Percentiles rank a stretch among this genome's conserved stretches.
phyloP scores from a whole-genome alignment of 2,888 invertebrate species.

The Drosophila neutralis region DNA sequence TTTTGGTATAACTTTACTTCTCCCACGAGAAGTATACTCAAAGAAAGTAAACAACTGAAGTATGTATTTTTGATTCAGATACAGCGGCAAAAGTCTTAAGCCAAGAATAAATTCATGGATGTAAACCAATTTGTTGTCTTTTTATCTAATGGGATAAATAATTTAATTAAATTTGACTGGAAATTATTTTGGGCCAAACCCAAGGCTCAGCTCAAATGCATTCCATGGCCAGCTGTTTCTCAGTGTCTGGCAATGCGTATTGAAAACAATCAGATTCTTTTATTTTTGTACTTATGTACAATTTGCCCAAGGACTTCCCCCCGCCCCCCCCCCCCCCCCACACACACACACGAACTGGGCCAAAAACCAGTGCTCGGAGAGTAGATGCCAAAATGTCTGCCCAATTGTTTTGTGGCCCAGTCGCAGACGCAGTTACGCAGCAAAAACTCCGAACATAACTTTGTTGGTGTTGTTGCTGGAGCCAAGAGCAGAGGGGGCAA shows the following conservation, averaged over 20 bases:
- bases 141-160: neutral
- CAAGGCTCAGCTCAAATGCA: neutral
- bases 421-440: constrained; percentile 59
- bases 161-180: neutral
- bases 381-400: constrained; percentile 75
- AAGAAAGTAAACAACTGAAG: neutral
- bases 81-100: constrained; percentile 1
- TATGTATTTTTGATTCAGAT: neutral
- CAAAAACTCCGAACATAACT: constrained; percentile 71
- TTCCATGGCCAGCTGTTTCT: neutral
- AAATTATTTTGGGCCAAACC: neutral
- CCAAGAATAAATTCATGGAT: neutral
- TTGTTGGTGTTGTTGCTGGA: constrained; percentile 44
- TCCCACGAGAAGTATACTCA: neutral
- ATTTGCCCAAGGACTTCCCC: constrained; percentile 55
- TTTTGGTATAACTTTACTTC: neutral
- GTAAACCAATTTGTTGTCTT: neutral
- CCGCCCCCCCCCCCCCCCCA: neutral
- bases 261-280: neutral
- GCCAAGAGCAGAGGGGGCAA: neutral
- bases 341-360: constrained; percentile 16
- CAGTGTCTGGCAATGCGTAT: constrained; percentile 2
- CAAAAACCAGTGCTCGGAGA: constrained; percentile 14
- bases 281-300: neutral
- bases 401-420: constrained; percentile 59